These are phyloP conservation scores for Plotosus lineatus DNA, from an alignment of 2,113 vertebrate genomes.

Conservation along the genomic window DNA sequence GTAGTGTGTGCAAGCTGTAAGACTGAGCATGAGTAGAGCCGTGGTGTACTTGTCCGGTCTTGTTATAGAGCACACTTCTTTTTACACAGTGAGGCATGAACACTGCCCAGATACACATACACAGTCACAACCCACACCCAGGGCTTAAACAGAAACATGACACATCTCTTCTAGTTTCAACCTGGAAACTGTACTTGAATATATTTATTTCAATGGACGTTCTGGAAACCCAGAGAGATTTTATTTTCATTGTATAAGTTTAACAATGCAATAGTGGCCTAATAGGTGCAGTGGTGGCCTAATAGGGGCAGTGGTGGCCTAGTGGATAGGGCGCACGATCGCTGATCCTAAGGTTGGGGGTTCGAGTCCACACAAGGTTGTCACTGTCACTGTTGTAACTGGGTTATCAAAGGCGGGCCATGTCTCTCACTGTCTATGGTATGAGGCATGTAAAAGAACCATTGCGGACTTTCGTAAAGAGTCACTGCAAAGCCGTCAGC, in stretches of 20 bases:
- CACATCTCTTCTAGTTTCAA: constrained; percentile 21
- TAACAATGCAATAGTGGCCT: no score
- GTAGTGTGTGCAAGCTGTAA: constrained; percentile 1
- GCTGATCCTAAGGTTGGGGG: no score
- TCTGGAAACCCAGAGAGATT: neutral
- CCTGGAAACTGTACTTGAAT: constrained; percentile 8
- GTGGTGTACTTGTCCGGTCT: constrained; percentile 58
- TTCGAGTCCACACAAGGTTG: no score
- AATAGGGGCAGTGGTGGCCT: no score
- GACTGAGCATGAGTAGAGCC: constrained; percentile 24
- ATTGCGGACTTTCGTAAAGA: no score
- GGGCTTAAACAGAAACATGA: constrained; percentile 27
- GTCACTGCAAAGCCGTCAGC: no score
- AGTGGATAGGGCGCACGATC: no score
- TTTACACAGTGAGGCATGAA: constrained; percentile 25
- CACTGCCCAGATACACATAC: constrained; percentile 4
- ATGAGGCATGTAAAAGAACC: no score
- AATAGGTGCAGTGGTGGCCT: no score
- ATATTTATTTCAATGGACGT: neutral
- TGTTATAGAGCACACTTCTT: constrained; percentile 49
- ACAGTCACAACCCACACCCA: constrained; percentile 17
- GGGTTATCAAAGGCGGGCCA: no score
- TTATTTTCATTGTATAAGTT: neutral
- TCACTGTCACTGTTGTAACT: no score
- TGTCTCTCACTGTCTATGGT: no score